phyloP scores from a whole-genome alignment of 2,113 vertebrate species.

The Channa maculata region DNA sequence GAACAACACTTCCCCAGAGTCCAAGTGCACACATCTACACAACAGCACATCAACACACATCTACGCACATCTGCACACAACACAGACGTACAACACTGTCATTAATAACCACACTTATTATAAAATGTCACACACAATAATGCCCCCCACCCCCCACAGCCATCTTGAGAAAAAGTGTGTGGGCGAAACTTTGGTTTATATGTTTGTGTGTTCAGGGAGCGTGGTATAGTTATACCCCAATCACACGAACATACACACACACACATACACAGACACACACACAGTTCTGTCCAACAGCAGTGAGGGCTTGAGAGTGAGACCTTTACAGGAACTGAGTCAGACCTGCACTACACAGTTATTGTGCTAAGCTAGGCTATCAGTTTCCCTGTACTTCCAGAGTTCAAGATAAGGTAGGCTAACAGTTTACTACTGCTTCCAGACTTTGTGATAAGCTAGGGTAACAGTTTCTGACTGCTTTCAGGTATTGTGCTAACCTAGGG shows the following conservation, averaged over 20 bases:
- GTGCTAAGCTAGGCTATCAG: not conserved
- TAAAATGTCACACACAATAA: not conserved
- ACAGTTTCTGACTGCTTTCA: not conserved
- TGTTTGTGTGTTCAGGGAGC: not conserved
- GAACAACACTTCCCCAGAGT: conserved; percentile 87
- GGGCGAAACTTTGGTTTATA: not conserved
- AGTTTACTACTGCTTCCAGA: too few species aligned
- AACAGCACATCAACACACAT: not conserved
- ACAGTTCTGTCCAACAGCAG: not conserved
- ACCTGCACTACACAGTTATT: too few species aligned
- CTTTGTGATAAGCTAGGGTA: not conserved
- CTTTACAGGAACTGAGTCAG: not conserved
- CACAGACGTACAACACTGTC: not conserved
- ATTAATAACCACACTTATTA: not conserved
- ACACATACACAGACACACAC: not conserved
- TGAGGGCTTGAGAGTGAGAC: not conserved
- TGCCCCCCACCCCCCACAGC: not conserved
- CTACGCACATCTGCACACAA: too few species aligned
- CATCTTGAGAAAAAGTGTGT: conserved; percentile 5
- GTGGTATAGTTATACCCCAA: not conserved
- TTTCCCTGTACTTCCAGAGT: not conserved
- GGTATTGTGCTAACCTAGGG: not conserved
- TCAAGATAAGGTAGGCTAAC: not conserved
- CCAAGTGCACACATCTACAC: not conserved
- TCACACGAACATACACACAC: not conserved